Evolutionary conservation across 2,113 vertebrate genomes (phyloP), one percentile per base, ranked within the genome.

Genomic region (Zosterops pallidus): DNA sequence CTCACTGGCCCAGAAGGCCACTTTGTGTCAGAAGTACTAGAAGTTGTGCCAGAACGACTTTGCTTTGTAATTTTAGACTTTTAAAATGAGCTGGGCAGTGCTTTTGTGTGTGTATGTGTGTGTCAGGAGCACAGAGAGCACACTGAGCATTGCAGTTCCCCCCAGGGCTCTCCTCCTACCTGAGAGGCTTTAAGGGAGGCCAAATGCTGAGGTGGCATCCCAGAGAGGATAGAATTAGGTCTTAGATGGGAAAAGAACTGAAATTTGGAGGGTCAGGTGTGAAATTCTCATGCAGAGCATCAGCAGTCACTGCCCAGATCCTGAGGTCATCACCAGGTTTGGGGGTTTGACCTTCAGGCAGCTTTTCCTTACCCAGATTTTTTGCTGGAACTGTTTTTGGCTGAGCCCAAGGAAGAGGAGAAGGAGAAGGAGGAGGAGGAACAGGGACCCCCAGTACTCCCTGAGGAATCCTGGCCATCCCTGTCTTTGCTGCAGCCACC

Each of bases 1-100:
- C 89, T 81, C 60, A 3, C 87, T 67, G 53, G 28, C 92, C 95
- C 47, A 0, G 56, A 94, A 87, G 93, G 91, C 94, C 94, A 80
- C 59, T 89, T 80, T 3, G 14, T 77, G 71, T 94, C 92, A 90
- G 89, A 87, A 84, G 71, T n/a, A 6, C 81, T 90, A 42, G 86
- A 87, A 90, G 92, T 44, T 63, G 69, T 91, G 92, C 91, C 87
- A 90, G 94, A 74, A 86, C 35, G 13, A 8, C 56, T 91, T 64
- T 26, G 57, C 89, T 92, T 93, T 91, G 95, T 95, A 94, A 92
- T 86, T 35, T 52, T 95, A 97, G 56, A 35, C 92, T 78, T 64
- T 2, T 20, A 2, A 78, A 92, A 75, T 25, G 60, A 94, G 67
- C 75, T 68, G 7, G 1, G 75, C 77, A 6, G 4, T 59, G 39